Evolutionary conservation across 1,140 invertebrate species (phyloP), one percentile per base, ranked within the genome.

Genomic region (Tetramorium simillimum): DNA sequence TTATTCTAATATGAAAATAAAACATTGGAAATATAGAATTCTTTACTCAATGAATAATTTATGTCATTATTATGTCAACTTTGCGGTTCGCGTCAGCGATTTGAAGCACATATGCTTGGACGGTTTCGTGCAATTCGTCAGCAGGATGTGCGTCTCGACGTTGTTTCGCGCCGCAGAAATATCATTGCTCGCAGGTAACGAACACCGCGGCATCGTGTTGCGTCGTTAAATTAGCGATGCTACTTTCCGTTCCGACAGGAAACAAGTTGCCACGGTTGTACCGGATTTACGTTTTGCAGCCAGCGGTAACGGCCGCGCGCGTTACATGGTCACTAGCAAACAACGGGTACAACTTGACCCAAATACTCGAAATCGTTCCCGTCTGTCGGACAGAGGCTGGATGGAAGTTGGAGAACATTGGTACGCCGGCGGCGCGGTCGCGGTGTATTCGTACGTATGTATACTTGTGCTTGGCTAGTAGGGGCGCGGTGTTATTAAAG

Each of bases 401-500:
- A 70, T 63, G 49, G 43, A 89, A 89, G 87, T 86, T 81, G 65
- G 58, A 72, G 67, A 58, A 70, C 80, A 84, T 75, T 75, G 69
- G 67, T 82, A 73, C 80, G 53, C 51, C 80, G 24, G 7, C 53
- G 53, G 80, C 40, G 24, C 58, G 69, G 18, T 21, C 53, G 18
- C 49, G 65, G 58, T 78, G 18, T 63, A 65, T 43, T 51, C 62
- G 53, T 65, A 51, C 51, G 72, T 62, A 82, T 63, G 81, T 67
- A 24, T 24, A 78, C 40, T 37, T 24, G 80, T 43, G 53, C 56
- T 18, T 40, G 67, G 37, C 49, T 58, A 37, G 53, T 73, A 73
- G 46, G 85, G 67, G 75, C 87, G 70, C 75, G 51, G n/a, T 91
- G 91, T 92, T 92, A 92, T 92, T 92, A 92, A 92, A 92, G 92